A percentile compares a stretch with the other conserved stretches of the same genome.
Evolutionary conservation across 2,888 invertebrate species (phyloP).

Genomic region (Eueremaeus valkanovi): DNA sequence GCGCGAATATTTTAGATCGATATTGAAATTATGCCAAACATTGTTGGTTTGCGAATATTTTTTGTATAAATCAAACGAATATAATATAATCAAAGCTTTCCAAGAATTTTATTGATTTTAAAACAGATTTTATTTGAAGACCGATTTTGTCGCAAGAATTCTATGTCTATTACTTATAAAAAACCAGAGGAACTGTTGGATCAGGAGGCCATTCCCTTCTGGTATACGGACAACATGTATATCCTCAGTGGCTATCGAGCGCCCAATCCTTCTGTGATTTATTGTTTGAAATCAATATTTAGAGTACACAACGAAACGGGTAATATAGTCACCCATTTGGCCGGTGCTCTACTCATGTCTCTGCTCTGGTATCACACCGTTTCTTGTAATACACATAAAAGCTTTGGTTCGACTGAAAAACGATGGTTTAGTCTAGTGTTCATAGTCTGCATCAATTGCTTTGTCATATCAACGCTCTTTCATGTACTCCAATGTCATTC

Average conservation of each 20-base stretch:
- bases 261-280: conserved; percentile 56
- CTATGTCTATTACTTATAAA: no score
- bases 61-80: no score
- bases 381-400: not conserved
- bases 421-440: conserved; percentile 94
- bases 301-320: conserved; percentile 98
- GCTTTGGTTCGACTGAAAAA: conserved; percentile 62
- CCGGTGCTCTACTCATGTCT: conserved; percentile 57
- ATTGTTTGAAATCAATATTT: conserved; percentile 59
- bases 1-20: no score
- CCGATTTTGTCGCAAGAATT: no score
- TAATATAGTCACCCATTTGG: conserved; percentile 96
- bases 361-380: not conserved
- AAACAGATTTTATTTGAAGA: no score
- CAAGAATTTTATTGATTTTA: no score
- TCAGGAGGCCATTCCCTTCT: no score
- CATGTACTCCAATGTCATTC: conserved; percentile 99
- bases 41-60: no score
- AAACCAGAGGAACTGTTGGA: no score
- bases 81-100: no score
- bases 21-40: no score
- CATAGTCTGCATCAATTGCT: conserved; percentile 89
- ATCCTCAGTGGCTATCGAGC: conserved; percentile 58
- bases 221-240: conserved; percentile 60
- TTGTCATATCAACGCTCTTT: conserved; percentile 94